These are phyloP conservation scores for Oikopleura dioica DNA, from an alignment of 23 tunicate species.

Conservation along the genomic window DNA sequence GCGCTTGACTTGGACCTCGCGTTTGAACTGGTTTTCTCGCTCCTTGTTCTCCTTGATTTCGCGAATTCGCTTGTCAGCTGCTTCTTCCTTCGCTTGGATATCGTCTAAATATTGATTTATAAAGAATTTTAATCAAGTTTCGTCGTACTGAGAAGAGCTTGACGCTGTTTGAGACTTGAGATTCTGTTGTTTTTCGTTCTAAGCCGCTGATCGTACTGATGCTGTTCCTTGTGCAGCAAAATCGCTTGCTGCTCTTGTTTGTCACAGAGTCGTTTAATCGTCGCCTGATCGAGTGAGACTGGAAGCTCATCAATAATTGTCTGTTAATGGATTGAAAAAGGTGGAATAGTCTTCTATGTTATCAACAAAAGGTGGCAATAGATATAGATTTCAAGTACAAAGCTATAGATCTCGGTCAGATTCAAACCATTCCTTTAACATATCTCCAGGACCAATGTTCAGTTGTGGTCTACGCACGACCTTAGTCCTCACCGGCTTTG, in stretches of 20 bases:
- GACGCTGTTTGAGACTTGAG: neutral
- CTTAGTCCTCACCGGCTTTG: neutral
- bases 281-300: neutral
- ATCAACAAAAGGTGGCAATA: no score
- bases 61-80: neutral
- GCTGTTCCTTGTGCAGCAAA: neutral
- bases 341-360: no score
- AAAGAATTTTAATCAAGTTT: neutral
- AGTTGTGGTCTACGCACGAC: neutral
- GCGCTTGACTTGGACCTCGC: neutral
- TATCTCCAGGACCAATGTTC: neutral
- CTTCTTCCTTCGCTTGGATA: neutral
- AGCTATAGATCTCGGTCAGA: no score
- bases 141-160: neutral
- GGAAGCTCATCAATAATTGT: neutral
- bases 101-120: neutral
- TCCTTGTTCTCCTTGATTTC: neutral
- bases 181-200: neutral
- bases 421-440: no score
- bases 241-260: neutral
- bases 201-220: neutral
- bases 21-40: neutral
- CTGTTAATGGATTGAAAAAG: no score
- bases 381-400: no score
- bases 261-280: neutral